Evolutionary conservation across 2,888 invertebrate genomes (phyloP), one percentile per base, ranked within the genome.

Genomic region (Cyaniris semiargus): DNA sequence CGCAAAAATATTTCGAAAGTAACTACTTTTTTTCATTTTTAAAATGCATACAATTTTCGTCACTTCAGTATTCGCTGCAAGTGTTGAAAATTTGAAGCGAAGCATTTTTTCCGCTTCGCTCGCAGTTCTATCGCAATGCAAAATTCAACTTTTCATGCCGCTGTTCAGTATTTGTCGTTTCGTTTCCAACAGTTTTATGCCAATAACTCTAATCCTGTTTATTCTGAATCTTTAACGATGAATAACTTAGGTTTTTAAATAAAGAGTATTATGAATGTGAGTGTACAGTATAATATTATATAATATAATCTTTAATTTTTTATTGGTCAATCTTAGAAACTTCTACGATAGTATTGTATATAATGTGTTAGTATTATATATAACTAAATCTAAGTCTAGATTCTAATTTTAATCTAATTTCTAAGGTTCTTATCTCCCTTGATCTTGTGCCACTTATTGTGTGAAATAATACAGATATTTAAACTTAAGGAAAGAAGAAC

Each of bases 81-180:
- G 78, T 80, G 78, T 81, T 79, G 79, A 76, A 81, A 79, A 81
- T 78, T 79, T 76, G 77, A 77, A 79, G 75, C 80, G 79, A 76
- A 77, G 80, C 79, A 80, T 79, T 81, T 80, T 79, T 80, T 80
- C 80, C 79, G 80, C 79, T 79, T 79, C 77, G 78, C 78, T 66
- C 66, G 78, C 76, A 79, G 79, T 80, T 79, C 79, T 80, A 75
- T 79, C 76, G 79, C 80, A 80, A 80, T 82, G 81, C 80, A 81
- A 81, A 81, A 82, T 82, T 82, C 80, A 80, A 76, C 77, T 78
- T 79, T 80, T 80, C 80, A 80, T 80, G 80, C 77, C 79, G 79
- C 78, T 81, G 78, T 80, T 58, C 48, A 60, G 74, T n/a, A 44
- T 44, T 74, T 60, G 77, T 23, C 74, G 56, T 74, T 77, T 74